Percentiles rank a stretch among this genome's conserved stretches.
Conservation (phyloP, 2,888 invertebrate species). For the Marasmarcha lunaedactyla region DNA sequence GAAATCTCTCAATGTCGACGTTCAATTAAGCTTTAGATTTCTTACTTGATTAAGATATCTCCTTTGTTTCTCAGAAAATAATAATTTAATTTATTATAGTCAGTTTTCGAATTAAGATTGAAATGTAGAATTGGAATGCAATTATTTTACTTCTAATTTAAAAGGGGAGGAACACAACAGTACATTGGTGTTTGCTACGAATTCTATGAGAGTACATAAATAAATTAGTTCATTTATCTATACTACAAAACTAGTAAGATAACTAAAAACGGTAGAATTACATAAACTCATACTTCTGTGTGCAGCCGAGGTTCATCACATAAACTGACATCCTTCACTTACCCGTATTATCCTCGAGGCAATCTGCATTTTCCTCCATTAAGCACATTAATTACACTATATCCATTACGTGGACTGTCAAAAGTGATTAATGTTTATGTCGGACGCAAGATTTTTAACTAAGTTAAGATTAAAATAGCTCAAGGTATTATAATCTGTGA, state of each 20-base stretch:
- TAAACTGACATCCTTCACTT: no score
- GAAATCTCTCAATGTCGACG: constrained; percentile 71
- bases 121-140: constrained; percentile 6
- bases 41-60: constrained; percentile 52
- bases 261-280: no score
- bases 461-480: constrained; percentile 71
- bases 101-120: constrained; percentile 19
- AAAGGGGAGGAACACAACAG: no score
- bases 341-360: background rate
- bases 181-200: no score
- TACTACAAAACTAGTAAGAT: no score
- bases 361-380: constrained; percentile 11
- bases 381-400: constrained; percentile 36
- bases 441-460: constrained; percentile 68
- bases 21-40: constrained; percentile 68
- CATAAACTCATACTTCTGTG: no score
- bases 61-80: constrained; percentile 52
- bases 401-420: constrained; percentile 63
- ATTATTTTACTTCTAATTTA: no score
- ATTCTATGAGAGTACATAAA: no score
- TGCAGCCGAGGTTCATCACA: no score
- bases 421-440: constrained; percentile 66
- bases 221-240: no score
- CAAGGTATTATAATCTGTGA: constrained; percentile 56
- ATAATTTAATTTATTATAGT: constrained; percentile 42